phyloP scores from a whole-genome alignment of 1,140 invertebrate species.

The Oncopodura yosiiana region DNA sequence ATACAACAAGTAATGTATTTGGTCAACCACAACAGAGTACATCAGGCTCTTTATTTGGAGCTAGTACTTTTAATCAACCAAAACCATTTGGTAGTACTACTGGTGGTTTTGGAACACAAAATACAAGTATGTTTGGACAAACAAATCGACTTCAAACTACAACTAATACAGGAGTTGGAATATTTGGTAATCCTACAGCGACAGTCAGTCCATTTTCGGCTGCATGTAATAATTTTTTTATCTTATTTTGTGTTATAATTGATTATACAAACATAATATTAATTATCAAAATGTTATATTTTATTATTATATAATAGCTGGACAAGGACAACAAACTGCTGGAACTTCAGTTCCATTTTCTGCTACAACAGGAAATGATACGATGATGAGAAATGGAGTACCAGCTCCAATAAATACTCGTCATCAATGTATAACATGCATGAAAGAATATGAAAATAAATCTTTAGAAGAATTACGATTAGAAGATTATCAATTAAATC shows the following conservation, averaged over 20 bases:
- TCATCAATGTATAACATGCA: slow-evolving; percentile 91
- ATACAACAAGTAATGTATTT: slow-evolving; percentile 16
- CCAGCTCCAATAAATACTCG: slow-evolving; percentile 74
- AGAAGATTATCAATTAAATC: slow-evolving; percentile 83
- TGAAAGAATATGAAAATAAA: slow-evolving; percentile 95
- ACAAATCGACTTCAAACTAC: slow-evolving; percentile 9
- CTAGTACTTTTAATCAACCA: slow-evolving; percentile 6
- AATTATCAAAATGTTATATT: no score
- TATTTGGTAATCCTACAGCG: slow-evolving; percentile 1
- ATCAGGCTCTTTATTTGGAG: slow-evolving; percentile 3
- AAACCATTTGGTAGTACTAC: slow-evolving; percentile 13
- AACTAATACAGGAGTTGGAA: slow-evolving; percentile 3
- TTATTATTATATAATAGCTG: slow-evolving; percentile 9
- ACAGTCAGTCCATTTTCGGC: slow-evolving; percentile 20
- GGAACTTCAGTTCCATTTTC: slow-evolving; percentile 79
- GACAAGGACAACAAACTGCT: slow-evolving; percentile 39
- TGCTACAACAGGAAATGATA: slow-evolving; percentile 75
- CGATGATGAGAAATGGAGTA: slow-evolving; percentile 76
- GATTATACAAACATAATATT: no score
- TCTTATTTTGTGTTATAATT: background rate
- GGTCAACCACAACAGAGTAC: slow-evolving; percentile 1
- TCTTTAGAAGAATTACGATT: slow-evolving; percentile 84
- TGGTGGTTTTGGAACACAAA: slow-evolving; percentile 6
- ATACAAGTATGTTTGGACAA: slow-evolving; percentile 11
- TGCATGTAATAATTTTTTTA: slow-evolving; percentile 9